Evolutionary conservation across 2,888 invertebrate genomes (phyloP), one percentile per base, ranked within the genome.

Genomic region (Willowsia nigromaculata): DNA sequence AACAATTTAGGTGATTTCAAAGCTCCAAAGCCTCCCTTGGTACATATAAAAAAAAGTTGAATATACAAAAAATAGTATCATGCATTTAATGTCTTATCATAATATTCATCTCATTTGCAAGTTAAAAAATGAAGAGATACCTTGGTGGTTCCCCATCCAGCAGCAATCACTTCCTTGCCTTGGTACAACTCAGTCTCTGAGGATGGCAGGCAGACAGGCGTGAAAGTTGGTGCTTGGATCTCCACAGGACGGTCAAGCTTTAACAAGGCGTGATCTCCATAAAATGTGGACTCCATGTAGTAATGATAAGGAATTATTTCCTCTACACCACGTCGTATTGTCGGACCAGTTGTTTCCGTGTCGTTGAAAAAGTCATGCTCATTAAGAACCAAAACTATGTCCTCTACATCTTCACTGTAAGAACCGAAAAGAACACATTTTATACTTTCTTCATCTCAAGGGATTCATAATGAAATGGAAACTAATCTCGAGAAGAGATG

Each of bases 321-420:
- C 27, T 62, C 65, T 2, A 92, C 91, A 30, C 81, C 85, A 1
- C 91, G 71, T 2, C 89, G 56, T 25, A 92, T 88, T 7, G 92
- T 88, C 11, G 81, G 82, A 9, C 91, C 91, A 13, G 18, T 43
- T 0, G 92, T 92, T 71, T 92, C 92, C 50, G 90, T 91, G 59
- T 90, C 89, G 47, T 90, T 91, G 68, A 88, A 89, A 74, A 91
- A 92, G 83, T 92, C 92, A 84, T 92, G 92, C 78, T 92, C 92
- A 81, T 92, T 92, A 40, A 92, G 43, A n/a, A 91, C 90, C 6
- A 92, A 53, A 4, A 90, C 78, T 25, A 92, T 83, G 40, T 92
- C 92, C 37, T 92, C 92, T 7, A 87, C 30, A n/a, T 87, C 90
- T 85, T 92, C 92, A 47, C 92, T 92, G 80, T 25, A 22, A 59